These are phyloP conservation scores for Butorides virescens DNA, from an alignment of 2,113 vertebrate genomes.

Conservation along the genomic window DNA sequence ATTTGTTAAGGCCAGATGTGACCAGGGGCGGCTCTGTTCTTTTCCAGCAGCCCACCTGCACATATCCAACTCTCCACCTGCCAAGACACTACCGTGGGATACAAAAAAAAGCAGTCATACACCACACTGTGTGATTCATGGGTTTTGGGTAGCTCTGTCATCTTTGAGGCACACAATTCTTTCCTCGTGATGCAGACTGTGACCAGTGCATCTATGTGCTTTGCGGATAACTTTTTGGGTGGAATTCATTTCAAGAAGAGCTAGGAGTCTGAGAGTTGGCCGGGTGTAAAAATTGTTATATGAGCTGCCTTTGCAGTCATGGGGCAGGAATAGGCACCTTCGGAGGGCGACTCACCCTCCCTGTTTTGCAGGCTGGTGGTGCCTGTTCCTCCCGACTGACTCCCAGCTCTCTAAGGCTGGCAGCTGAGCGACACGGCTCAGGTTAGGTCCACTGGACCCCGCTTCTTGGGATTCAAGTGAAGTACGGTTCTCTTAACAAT, in stretches of 20 bases:
- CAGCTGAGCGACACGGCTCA: fast-evolving
- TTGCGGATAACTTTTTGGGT: not conserved
- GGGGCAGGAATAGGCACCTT: not conserved
- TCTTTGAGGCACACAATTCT: not conserved
- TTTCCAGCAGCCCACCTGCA: not conserved
- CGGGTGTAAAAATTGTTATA: not conserved
- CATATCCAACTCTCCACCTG: not conserved
- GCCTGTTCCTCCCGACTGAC: not conserved
- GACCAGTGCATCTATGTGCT: not conserved
- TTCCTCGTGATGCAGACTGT: not conserved
- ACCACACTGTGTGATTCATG: not conserved
- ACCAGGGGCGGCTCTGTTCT: not conserved
- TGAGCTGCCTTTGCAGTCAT: not conserved
- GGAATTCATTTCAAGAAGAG: not conserved
- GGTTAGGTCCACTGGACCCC: not conserved
- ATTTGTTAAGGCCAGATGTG: not conserved
- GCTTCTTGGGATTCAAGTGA: not conserved
- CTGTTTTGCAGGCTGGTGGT: not conserved
- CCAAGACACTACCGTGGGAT: not conserved
- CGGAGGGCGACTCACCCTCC: not conserved
- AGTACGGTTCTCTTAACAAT: not conserved
- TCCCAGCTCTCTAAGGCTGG: not conserved
- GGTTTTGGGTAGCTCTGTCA: not conserved
- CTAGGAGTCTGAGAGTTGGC: not conserved
- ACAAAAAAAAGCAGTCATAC: not conserved